Conservation (phyloP, 2,888 invertebrate genomes). For the Eumerus sabulonum region DNA sequence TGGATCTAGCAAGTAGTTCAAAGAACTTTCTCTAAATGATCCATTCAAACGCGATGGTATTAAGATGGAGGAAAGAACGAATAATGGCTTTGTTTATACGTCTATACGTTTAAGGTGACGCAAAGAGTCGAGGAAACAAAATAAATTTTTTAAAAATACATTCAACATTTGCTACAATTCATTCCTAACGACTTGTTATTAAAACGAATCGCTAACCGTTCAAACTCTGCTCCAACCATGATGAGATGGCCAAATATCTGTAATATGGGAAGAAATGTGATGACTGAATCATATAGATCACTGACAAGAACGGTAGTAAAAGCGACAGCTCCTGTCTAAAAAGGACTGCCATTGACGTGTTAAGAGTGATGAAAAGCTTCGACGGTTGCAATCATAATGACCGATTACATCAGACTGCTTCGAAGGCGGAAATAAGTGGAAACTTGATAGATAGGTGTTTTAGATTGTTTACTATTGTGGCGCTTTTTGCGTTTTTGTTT, state of each 20-base stretch:
- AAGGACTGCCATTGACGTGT: conserved; percentile 18
- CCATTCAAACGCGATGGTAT: conserved; percentile 16
- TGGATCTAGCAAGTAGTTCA: conserved; percentile 41
- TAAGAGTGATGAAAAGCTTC: conserved; percentile 34
- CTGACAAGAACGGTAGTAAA: no score
- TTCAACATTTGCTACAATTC: conserved; percentile 31
- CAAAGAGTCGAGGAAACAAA: neutral
- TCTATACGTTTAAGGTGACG: conserved; percentile 7
- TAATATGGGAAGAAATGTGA: conserved; percentile 30
- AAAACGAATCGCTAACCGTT: neutral
- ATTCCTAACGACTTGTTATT: conserved; percentile 46
- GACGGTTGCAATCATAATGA: conserved; percentile 51
- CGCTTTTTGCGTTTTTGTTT: neutral
- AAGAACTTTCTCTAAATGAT: conserved; percentile 42
- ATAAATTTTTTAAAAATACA: conserved; percentile 32
- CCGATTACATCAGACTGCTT: conserved; percentile 54
- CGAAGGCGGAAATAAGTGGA: conserved; percentile 44
- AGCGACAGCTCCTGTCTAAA: conserved; percentile 35
- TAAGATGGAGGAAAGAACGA: neutral
- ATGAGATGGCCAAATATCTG: no score
- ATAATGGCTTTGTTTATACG: conserved; percentile 56
- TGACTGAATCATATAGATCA: no score
- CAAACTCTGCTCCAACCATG: conserved; percentile 20
- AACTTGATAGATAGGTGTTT: no score
- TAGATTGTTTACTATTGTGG: conserved; percentile 17